A percentile compares a stretch with the other conserved stretches of the same genome.
phyloP scores from a whole-genome alignment of 2,888 invertebrate species.

The Limulus polyphemus region DNA sequence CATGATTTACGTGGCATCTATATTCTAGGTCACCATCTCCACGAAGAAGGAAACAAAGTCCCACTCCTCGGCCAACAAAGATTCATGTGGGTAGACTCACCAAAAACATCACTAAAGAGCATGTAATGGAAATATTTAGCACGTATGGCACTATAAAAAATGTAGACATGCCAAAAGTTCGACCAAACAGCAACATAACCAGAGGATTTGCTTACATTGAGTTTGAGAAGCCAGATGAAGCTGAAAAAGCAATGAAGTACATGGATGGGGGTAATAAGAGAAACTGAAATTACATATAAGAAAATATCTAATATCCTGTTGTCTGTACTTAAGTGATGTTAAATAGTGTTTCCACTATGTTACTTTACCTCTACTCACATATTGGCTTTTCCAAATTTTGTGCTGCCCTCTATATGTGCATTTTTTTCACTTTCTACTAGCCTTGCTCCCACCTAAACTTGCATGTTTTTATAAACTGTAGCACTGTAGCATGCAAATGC shows the following conservation, averaged over 20 bases:
- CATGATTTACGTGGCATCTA: too few relatives aligned
- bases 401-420: too few relatives aligned
- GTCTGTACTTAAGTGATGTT: too few relatives aligned
- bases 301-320: too few relatives aligned
- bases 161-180: conserved; percentile 79
- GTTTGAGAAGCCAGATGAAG: conserved; percentile 82
- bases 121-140: conserved; percentile 71
- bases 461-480: too few relatives aligned
- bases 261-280: conserved; percentile 79
- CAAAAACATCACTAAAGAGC: conserved; percentile 72
- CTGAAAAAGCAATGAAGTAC: conserved; percentile 96
- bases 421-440: too few relatives aligned
- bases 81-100: conserved; percentile 89
- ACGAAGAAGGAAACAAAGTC: conserved; percentile 49
- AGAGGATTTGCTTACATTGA: conserved; percentile 92
- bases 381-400: too few relatives aligned
- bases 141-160: conserved; percentile 54
- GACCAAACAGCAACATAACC: conserved; percentile 74
- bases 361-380: too few relatives aligned
- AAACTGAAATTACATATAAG: too few relatives aligned
- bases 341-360: too few relatives aligned
- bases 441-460: too few relatives aligned
- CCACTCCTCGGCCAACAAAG: conserved; percentile 74
- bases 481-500: too few relatives aligned
- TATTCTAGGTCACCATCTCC: conserved; percentile 25